A percentile compares a stretch with the other conserved stretches of the same genome.
These are phyloP conservation scores for Stichopus horrens DNA, from an alignment of 53 echinoderm and acorn worm genomes.

Conservation along the genomic window DNA sequence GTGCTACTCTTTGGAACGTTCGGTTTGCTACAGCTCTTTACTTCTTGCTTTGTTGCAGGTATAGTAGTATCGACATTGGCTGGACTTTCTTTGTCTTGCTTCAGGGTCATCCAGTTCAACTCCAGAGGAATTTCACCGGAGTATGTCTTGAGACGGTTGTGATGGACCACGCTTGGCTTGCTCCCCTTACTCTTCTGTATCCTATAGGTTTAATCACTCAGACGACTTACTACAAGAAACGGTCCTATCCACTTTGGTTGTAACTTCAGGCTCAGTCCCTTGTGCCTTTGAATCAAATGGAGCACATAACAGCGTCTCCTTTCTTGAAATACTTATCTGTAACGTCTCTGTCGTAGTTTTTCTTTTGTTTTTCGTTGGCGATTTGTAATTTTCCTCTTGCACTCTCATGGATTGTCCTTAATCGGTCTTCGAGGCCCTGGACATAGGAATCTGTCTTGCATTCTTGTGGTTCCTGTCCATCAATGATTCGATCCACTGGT, in stretches of 20 bases:
- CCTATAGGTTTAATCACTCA: background rate
- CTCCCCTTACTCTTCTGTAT: background rate
- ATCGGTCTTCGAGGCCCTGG: background rate
- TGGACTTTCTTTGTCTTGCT: too few species aligned
- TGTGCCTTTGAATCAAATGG: background rate
- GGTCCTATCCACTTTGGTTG: background rate
- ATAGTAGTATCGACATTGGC: too few species aligned
- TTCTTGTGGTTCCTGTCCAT: background rate
- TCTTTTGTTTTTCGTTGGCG: too few species aligned
- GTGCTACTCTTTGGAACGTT: too few species aligned
- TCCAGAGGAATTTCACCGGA: conserved; percentile 8
- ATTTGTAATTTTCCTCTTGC: background rate
- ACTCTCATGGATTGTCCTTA: background rate
- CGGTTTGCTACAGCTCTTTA: too few species aligned
- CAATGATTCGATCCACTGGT: background rate
- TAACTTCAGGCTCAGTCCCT: conserved; percentile 15
- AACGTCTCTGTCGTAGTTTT: background rate
- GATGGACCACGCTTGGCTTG: conserved; percentile 30
- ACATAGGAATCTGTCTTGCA: background rate
- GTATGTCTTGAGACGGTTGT: conserved; percentile 44
- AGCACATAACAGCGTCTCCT: conserved; percentile 1
- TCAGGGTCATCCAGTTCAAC: background rate
- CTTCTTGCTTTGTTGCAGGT: too few species aligned
- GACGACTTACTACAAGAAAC: background rate
- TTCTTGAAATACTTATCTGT: background rate